Evolutionary conservation across 2,113 vertebrate genomes (phyloP), one percentile per base, ranked within the genome.

Genomic region (Odontophorus gujanensis): DNA sequence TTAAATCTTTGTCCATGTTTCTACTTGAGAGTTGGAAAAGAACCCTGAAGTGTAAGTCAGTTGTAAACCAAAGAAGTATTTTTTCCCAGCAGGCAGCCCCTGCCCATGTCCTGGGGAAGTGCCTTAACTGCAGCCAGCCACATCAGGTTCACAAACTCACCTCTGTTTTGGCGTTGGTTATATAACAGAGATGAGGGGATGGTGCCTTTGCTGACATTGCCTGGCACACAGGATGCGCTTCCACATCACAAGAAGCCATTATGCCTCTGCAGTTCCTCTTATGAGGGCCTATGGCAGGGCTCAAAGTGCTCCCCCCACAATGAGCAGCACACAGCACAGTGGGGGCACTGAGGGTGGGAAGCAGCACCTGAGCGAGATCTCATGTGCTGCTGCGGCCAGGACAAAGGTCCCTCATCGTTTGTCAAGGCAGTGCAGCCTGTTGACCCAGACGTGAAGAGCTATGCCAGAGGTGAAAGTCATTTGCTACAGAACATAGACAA

Each of bases 171-270:
- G 69, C 4, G 6, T 55, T 67, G 57, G 8, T 55, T 78, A 47
- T 69, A 7, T 55, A 67, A 63, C 18, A 74, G 32, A 58, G 19
- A 74, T 55, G 32, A 80, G 67, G n/a, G 34, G 24, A 71, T 20
- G 20, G 0, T 32, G 32, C 48, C 74, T 66, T 67, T 48, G 9
- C 0, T 0, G 53, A 51, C n/a, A 40, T 5, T 59, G 47, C 84
- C 69, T 51, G 73, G 42, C 17, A 30, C 17, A 15, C 1, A 8
- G 47, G 61, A 51, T 57, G 28, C 28, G 13, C 21, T 32, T 11
- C 57, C 51, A 21, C 2, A 20, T 47, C 69, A 63, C 62, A 51
- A 30, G 43, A 40, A 1, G 1, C 32, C 58, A 40, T 65, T 72
- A 71, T 55, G 36, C 43, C 62, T 79, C 74, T 65, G 74, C 62